Base-by-base conservation (phyloP, 2,888 invertebrate genomes). In the Oscheius sp. region DNA sequence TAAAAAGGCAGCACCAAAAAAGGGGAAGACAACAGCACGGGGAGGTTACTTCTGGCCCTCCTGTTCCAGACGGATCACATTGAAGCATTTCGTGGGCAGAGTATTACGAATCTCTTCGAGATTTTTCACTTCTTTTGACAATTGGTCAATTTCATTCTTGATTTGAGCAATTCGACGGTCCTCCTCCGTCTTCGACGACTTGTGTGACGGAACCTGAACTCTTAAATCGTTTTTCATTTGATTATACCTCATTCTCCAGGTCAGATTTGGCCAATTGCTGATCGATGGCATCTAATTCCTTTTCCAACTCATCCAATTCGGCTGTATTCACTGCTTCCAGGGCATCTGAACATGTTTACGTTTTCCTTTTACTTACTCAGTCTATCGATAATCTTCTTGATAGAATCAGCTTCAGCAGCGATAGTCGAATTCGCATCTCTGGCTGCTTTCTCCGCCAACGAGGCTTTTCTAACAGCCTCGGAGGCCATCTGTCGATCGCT, bases 61-160 rank as follows among this genome's bases (percentile, higher is more conserved):
- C 63, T 85, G 85, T 70, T 85, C 85, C 59, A 85, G 68, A 57
- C 73, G 79, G 54, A 85, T 78, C n/a, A 74, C 71, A 57, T 92
- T 92, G 88, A 91, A 93, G 87, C 95, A 95, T 66, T 85, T 85
- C 22, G 90, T 89, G 0, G 95, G 95, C 71, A 95, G 89, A 67
- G 93, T 90, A 63, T 91, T 90, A 1, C 91, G 89, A 79, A 95
- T 94, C 61, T 91, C 90, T 81, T 91, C 91, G 59, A 95, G 91
- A 85, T 94, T 94, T 6, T 90, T 90, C 2, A 95, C 72, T 72
- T 80, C 77, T 59, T 67, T 69, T 30, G 66, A 62, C 54, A 77
- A 49, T 30, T 70, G 50, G 4, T 69, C 65, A 22, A 72, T 75
- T 49, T 73, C 74, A 24, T 62, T 70, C 63, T 77, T 75, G 56